Conservation (phyloP, 2,113 vertebrate genomes). For the Oncorhynchus keta region DNA sequence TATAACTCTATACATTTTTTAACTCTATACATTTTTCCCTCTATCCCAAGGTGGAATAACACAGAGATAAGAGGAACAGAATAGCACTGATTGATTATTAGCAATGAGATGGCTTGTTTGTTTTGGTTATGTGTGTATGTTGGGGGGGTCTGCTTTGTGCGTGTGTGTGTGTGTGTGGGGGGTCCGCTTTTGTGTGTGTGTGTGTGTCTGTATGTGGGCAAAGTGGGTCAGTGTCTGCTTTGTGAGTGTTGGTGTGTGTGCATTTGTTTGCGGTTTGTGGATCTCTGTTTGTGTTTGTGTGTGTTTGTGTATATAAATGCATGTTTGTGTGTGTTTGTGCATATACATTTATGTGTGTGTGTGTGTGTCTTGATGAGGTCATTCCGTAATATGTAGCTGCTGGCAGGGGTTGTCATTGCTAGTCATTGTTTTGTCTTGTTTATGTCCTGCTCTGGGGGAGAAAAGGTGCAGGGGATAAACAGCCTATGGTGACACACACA, state of each 20-base stretch:
- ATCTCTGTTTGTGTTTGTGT: too few relatives aligned
- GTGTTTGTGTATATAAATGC: background rate
- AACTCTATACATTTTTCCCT: too few relatives aligned
- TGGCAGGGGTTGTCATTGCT: constrained; percentile 1
- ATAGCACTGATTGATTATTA: background rate
- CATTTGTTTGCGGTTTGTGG: background rate
- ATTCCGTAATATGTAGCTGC: background rate
- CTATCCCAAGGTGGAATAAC: background rate
- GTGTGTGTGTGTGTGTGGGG: background rate
- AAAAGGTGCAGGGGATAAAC: background rate
- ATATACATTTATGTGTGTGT: background rate
- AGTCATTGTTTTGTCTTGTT: background rate
- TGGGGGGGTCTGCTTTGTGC: background rate
- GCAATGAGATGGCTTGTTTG: background rate
- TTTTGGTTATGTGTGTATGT: background rate
- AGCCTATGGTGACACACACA: background rate
- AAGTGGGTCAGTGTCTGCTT: background rate
- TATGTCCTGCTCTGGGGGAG: background rate
- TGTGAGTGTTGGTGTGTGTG: background rate
- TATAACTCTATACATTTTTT: too few relatives aligned
- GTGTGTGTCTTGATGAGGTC: background rate
- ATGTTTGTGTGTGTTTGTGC: background rate
- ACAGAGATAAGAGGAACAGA: background rate
- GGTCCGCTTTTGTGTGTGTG: too few relatives aligned
- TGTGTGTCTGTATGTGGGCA: background rate